Evolutionary conservation across 2,113 vertebrate genomes (phyloP).

Genomic region (Mesembrinibis cayennensis): DNA sequence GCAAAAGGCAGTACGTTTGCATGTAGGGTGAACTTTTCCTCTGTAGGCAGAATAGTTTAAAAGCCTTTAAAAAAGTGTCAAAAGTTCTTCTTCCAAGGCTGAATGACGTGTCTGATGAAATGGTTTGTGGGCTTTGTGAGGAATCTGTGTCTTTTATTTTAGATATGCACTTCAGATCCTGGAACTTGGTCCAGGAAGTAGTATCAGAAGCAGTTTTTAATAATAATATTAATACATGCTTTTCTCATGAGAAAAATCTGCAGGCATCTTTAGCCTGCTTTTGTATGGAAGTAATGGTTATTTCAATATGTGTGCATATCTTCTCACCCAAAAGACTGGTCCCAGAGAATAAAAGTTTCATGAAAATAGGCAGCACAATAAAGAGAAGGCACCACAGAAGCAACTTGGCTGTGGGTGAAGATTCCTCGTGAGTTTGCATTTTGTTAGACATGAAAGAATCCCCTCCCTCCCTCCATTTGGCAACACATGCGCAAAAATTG

Average conservation of each 20-base stretch:
- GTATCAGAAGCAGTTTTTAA: background rate
- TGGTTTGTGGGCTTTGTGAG: background rate
- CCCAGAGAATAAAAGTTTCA: background rate
- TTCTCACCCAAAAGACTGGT: background rate
- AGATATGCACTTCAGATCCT: background rate
- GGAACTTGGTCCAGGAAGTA: background rate
- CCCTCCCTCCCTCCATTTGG: background rate
- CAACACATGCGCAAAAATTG: background rate
- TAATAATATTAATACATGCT: background rate
- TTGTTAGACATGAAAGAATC: constrained; percentile 33
- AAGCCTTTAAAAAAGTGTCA: background rate
- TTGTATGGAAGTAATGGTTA: background rate
- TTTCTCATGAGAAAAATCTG: background rate
- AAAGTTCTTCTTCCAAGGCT: background rate
- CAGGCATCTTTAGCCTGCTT: background rate
- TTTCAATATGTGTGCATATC: constrained; percentile 1
- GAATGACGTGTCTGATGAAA: background rate
- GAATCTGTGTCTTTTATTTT: background rate
- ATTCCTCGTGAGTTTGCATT: background rate
- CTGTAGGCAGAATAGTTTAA: background rate
- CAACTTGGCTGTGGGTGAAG: background rate
- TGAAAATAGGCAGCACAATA: background rate
- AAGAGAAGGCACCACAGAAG: background rate
- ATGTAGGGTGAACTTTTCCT: background rate
- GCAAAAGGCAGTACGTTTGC: background rate